Evolutionary conservation across 2,888 invertebrate genomes (phyloP), one percentile per base, ranked within the genome.

Genomic region (Drosophila antonietae): DNA sequence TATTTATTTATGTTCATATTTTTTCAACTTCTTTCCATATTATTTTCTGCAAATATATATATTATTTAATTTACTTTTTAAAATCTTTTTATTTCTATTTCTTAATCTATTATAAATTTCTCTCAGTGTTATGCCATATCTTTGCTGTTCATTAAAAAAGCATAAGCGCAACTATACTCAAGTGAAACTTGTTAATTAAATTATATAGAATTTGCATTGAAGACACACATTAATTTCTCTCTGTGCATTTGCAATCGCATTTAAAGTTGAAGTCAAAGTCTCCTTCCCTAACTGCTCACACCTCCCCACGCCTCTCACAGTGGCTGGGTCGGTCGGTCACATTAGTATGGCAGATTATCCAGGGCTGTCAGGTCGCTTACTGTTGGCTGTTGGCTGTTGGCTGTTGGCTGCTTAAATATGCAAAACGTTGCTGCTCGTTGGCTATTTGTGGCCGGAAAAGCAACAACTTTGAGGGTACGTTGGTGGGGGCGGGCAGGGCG

Each of bases 311-410:
- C 18, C 43, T 18, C 43, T 7, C 39, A 1, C 64, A 12, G 23
- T 31, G 28, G 23, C 73, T 67, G 74, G 78, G 78, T 14, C 6
- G 37, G 6, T 28, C 14, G 37, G 12, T 74, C 86, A 86, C 88
- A 84, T 88, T 84, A 81, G 83, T 79, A 83, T 73, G 79, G 83
- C 80, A 83, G 88, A 85, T 85, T 86, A 85, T 88, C 84, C 87
- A 65, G 79, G 79, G 76, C 68, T 77, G 80, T 74, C 83, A 74
- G 69, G 80, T 68, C 78, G 81, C 75, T 64, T 65, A 77, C 73
- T 75, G 83, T 37, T 46, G 20, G 44, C 20, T 2, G 44, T 14
- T 31, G 68, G 79, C 63, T 68, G 78, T 72, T 64, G 70, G 79
- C 75, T 72, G 86, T 72, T 73, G 77, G 67, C 81, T 88, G 87